Conservation (phyloP, 2,113 vertebrate genomes). For the Suricata suricatta region DNA sequence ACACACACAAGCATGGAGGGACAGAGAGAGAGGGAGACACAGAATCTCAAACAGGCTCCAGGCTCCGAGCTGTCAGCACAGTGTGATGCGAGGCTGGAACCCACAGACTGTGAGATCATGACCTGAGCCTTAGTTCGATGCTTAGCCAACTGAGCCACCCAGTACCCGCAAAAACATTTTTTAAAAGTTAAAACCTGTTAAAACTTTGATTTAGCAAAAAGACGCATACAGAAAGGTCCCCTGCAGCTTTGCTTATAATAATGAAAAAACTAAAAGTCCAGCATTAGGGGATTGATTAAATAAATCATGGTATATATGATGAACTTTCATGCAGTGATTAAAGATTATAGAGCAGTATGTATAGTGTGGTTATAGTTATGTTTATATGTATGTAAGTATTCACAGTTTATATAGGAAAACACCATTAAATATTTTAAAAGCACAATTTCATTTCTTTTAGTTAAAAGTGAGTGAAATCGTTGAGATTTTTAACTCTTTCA, state of each 20-base stretch:
- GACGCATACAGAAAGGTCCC: neutral
- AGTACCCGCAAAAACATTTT: neutral
- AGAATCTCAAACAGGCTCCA: too few relatives aligned
- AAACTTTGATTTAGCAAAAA: constrained; percentile 5
- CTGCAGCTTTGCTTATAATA: constrained; percentile 24
- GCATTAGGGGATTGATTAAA: neutral
- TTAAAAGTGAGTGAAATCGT: constrained; percentile 2
- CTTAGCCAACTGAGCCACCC: too few relatives aligned
- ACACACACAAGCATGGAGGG: too few relatives aligned
- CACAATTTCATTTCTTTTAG: neutral
- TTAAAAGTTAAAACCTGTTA: neutral
- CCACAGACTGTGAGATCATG: too few relatives aligned
- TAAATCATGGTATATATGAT: neutral
- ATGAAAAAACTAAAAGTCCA: neutral
- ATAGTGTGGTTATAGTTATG: neutral
- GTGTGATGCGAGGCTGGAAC: too few relatives aligned
- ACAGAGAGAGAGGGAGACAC: too few relatives aligned
- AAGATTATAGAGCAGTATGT: neutral
- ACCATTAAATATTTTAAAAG: neutral
- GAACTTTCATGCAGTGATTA: neutral
- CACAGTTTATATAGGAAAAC: neutral
- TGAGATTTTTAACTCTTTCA: neutral
- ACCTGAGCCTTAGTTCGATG: too few relatives aligned
- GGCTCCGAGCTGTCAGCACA: too few relatives aligned
- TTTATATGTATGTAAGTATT: neutral